Evolutionary conservation across 2,888 invertebrate genomes (phyloP).

Genomic region (Brachynemurus nebulosus): DNA sequence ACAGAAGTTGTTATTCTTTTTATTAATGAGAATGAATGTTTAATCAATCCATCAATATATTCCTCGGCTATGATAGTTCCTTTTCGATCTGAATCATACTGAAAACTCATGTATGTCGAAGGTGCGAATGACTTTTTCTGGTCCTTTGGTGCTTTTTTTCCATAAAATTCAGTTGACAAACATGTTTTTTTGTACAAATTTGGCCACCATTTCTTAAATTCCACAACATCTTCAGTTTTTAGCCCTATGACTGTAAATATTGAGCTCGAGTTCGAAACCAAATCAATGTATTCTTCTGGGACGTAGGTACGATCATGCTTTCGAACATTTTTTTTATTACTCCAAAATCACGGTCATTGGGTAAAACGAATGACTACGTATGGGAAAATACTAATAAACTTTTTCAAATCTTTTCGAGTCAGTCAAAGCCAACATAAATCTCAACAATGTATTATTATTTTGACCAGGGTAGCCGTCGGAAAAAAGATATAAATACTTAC

Average conservation of each 20-base stretch:
- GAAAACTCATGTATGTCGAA: neutral
- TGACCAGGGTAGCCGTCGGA: conserved; percentile 14
- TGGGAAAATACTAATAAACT: conserved; percentile 14
- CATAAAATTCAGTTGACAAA: neutral
- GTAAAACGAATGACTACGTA: conserved; percentile 16
- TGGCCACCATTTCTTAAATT: neutral
- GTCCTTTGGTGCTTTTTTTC: neutral
- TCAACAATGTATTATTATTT: conserved; percentile 14
- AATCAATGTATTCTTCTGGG: neutral
- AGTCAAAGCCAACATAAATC: conserved; percentile 12
- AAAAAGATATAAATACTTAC: conserved; percentile 13
- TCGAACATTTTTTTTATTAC: conserved; percentile 12
- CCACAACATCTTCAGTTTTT: neutral
- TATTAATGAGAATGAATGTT: neutral
- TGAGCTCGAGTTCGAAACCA: neutral
- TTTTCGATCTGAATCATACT: neutral
- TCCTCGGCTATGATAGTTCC: neutral
- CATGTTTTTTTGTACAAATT: neutral
- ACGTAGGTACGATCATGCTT: conserved; percentile 2
- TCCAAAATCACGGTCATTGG: conserved; percentile 15
- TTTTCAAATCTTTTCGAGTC: conserved; percentile 13
- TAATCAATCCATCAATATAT: neutral
- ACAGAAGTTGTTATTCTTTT: neutral
- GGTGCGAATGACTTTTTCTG: neutral
- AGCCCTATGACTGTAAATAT: neutral